These are phyloP conservation scores for Drosophila mojavensis DNA, from an alignment of 1,140 invertebrate genomes.

Conservation along the genomic window DNA sequence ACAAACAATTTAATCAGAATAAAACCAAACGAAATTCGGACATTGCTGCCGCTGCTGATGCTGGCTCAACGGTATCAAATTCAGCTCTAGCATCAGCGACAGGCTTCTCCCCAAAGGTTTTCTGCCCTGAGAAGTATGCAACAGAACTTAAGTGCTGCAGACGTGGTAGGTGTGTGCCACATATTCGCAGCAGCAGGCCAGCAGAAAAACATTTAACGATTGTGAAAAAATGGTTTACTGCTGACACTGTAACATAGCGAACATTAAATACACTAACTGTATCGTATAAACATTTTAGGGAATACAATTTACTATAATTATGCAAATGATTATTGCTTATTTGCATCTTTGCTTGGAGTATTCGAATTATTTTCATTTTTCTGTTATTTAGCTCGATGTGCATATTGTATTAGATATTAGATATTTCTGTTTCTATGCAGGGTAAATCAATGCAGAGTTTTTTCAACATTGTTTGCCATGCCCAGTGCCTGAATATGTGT, in stretches of 20 bases:
- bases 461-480: slow-evolving; percentile 14
- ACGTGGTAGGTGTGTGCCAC: slow-evolving; percentile 53
- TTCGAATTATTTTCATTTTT: too few species aligned
- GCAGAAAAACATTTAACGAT: slow-evolving; percentile 73
- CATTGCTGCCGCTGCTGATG: slow-evolving; percentile 34
- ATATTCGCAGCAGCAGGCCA: slow-evolving; percentile 46
- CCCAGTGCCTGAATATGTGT: slow-evolving; percentile 51
- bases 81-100: neutral
- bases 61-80: slow-evolving; percentile 27
- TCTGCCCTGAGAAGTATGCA: slow-evolving; percentile 76
- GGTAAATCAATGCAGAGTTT: slow-evolving; percentile 22
- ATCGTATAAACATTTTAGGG: neutral
- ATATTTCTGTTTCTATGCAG: slow-evolving; percentile 4
- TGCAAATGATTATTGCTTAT: too few species aligned
- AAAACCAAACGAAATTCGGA: slow-evolving; percentile 77
- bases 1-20: slow-evolving; percentile 82
- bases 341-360: too few species aligned
- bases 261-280: slow-evolving; percentile 11
- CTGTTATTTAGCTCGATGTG: neutral
- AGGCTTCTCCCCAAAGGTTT: slow-evolving; percentile 54
- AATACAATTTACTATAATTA: too few species aligned
- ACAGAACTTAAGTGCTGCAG: slow-evolving; percentile 66
- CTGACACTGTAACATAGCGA: neutral
- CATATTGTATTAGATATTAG: neutral
- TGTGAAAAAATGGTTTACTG: slow-evolving; percentile 29